Evolutionary conservation across 2,797 vertebrate genomes (phyloP).

Genomic region (Phrynocephalus guinanensis): DNA sequence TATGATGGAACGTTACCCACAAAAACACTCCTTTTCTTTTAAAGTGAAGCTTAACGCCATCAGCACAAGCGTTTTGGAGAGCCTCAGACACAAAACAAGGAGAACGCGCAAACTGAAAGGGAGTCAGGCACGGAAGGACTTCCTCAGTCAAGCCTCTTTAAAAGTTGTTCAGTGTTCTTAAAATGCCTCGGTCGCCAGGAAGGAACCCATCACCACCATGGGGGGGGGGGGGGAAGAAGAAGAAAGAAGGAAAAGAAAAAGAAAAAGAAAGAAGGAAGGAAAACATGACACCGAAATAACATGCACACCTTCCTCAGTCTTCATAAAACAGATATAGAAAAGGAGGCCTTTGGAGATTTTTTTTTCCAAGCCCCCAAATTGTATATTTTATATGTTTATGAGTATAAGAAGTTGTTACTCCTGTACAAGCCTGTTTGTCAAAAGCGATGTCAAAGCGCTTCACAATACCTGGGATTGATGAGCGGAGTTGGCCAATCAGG

Average conservation of each 20-base stretch:
- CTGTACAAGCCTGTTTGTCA: slow-evolving; percentile 83
- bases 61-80: slow-evolving; percentile 62
- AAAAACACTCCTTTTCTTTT: slow-evolving; percentile 69
- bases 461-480: slow-evolving; percentile 97
- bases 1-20: slow-evolving; percentile 59
- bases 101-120: slow-evolving; percentile 72
- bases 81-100: slow-evolving; percentile 70
- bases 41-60: slow-evolving; percentile 60
- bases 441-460: slow-evolving; percentile 81
- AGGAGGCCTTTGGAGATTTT: slow-evolving; percentile 45
- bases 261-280: slow-evolving; percentile 41
- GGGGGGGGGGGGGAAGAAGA: too few relatives aligned
- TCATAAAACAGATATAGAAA: slow-evolving; percentile 28
- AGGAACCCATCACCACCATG: slow-evolving; percentile 52
- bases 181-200: slow-evolving; percentile 64
- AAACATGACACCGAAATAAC: background rate
- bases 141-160: slow-evolving; percentile 63
- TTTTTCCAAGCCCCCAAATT: slow-evolving; percentile 31
- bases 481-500: slow-evolving; percentile 91
- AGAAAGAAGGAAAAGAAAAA: background rate
- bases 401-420: slow-evolving; percentile 76
- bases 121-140: slow-evolving; percentile 68
- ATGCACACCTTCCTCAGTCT: slow-evolving; percentile 10
- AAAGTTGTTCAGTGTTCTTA: slow-evolving; percentile 66
- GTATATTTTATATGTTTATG: slow-evolving; percentile 16